These are phyloP conservation scores for Erythrocebus patas DNA, from an alignment of 2,113 vertebrate genomes.

Conservation along the genomic window DNA sequence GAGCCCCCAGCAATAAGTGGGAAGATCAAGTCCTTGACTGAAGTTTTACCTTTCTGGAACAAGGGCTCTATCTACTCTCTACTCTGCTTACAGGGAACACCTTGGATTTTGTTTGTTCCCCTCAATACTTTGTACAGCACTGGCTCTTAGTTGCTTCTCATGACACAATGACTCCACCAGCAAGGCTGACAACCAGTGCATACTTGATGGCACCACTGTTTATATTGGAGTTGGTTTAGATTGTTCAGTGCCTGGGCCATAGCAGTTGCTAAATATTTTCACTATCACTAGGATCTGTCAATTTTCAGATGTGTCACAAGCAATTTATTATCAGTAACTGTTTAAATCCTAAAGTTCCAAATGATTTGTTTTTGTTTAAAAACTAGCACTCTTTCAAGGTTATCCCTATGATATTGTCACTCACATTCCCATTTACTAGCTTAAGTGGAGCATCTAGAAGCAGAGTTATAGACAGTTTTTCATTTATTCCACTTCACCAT, in stretches of 20 bases:
- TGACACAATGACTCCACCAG: not conserved
- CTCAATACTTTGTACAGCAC: too few species aligned
- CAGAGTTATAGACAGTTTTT: not conserved
- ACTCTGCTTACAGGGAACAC: not conserved
- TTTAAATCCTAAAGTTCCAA: not conserved
- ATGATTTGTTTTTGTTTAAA: not conserved
- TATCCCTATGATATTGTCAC: not conserved
- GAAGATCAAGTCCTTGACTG: not conserved
- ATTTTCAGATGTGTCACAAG: not conserved
- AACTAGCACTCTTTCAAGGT: not conserved
- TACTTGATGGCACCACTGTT: not conserved
- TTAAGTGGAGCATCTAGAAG: not conserved
- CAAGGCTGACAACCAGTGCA: not conserved
- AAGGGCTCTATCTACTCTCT: not conserved
- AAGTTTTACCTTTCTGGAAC: not conserved
- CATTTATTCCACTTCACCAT: not conserved
- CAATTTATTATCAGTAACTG: not conserved
- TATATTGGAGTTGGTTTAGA: not conserved
- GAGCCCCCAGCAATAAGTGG: not conserved
- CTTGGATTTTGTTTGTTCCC: too few species aligned
- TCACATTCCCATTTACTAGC: not conserved
- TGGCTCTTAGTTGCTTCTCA: not conserved
- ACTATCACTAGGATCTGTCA: not conserved
- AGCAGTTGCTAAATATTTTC: not conserved
- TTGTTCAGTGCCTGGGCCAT: too few species aligned